Evolutionary conservation across 2,888 invertebrate species (phyloP).

Genomic region (Rhodophaea formosa): DNA sequence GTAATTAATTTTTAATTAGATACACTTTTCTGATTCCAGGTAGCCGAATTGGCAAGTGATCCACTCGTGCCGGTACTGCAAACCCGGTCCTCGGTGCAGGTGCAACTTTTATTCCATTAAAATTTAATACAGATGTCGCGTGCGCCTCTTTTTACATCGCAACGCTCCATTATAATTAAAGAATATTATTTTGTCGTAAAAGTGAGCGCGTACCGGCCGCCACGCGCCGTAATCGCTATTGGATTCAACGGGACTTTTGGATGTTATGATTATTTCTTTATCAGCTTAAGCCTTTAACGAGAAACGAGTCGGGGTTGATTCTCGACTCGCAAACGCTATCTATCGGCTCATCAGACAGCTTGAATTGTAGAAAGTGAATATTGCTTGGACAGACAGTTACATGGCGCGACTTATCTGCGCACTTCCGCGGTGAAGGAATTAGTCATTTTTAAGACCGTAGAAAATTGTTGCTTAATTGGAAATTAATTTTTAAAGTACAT

Average conservation of each 20-base stretch:
- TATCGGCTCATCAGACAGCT: constrained; percentile 11
- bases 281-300: constrained; percentile 31
- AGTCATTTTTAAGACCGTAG: background rate
- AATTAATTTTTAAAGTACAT: background rate
- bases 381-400: constrained; percentile 7
- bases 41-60: constrained; percentile 50
- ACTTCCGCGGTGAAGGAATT: background rate
- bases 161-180: constrained; percentile 77
- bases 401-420: background rate
- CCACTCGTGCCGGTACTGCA: constrained; percentile 47
- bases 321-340: constrained; percentile 19
- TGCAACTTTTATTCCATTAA: constrained; percentile 74
- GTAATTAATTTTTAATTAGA: constrained; percentile 69
- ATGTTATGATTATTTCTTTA: constrained; percentile 60
- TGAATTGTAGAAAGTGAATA: constrained; percentile 14
- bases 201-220: constrained; percentile 51
- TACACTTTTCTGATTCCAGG: constrained; percentile 56
- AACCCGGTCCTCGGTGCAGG: constrained; percentile 63
- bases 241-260: constrained; percentile 56
- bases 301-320: constrained; percentile 15
- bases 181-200: constrained; percentile 78
- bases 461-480: background rate
- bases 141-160: constrained; percentile 70
- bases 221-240: constrained; percentile 58
- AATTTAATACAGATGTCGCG: constrained; percentile 79